Evolutionary conservation across 2,888 invertebrate species (phyloP).

Genomic region (Alloplasta piceator): DNA sequence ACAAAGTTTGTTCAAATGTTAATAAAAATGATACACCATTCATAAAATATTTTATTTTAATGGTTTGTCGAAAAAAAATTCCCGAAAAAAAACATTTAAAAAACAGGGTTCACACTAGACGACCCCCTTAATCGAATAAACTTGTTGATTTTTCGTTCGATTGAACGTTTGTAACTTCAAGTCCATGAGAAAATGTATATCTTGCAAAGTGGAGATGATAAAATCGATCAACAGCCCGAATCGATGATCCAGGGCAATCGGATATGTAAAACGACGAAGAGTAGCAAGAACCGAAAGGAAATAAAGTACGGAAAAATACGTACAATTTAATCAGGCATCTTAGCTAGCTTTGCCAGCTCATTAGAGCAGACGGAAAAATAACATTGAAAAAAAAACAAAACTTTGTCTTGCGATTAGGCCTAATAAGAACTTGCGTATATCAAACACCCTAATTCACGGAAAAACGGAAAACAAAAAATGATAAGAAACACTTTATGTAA

Average conservation of each 20-base stretch:
- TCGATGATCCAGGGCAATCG: slow-evolving; percentile 62
- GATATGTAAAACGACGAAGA: slow-evolving; percentile 19
- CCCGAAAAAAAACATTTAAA: no score
- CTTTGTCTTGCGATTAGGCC: slow-evolving; percentile 77
- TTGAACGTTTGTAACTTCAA: no score
- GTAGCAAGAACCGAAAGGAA: slow-evolving; percentile 26
- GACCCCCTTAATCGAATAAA: no score
- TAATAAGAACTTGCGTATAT: slow-evolving; percentile 70
- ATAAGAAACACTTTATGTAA: slow-evolving; percentile 53
- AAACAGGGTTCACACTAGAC: no score
- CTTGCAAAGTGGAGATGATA: slow-evolving; percentile 59
- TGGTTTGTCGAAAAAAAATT: no score
- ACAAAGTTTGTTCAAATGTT: no score
- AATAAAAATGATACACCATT: no score
- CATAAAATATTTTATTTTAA: no score
- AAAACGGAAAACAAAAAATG: slow-evolving; percentile 56
- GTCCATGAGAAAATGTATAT: no score
- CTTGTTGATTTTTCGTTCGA: no score
- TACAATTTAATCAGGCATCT: slow-evolving; percentile 59
- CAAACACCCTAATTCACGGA: slow-evolving; percentile 61
- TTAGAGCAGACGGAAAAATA: slow-evolving; percentile 48
- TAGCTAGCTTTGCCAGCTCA: slow-evolving; percentile 65
- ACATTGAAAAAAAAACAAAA: slow-evolving; percentile 55
- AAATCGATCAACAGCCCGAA: slow-evolving; percentile 48
- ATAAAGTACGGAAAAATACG: slow-evolving; percentile 23